Percentiles rank a stretch among this genome's conserved stretches.
These are phyloP conservation scores for Cephus nigrinus DNA, from an alignment of 2,888 invertebrate species.

Conservation along the genomic window DNA sequence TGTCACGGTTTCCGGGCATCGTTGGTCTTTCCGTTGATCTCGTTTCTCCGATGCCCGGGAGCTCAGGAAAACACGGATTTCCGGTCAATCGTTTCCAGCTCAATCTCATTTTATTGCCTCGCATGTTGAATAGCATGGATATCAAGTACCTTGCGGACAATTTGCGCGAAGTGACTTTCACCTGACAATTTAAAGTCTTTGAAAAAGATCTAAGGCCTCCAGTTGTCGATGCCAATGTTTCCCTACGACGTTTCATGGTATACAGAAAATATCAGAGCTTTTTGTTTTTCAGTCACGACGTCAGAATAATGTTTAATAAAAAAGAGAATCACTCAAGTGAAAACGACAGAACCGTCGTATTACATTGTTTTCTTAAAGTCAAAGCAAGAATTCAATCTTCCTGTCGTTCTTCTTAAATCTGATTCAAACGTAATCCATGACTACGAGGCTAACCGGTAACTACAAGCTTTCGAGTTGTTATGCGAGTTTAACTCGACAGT, in stretches of 20 bases:
- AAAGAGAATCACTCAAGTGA: not conserved
- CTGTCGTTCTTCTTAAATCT: not conserved
- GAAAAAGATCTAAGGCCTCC: not conserved
- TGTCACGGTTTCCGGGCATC: constrained; percentile 26
- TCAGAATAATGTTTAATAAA: not conserved
- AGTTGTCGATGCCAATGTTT: not conserved
- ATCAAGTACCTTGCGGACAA: not conserved
- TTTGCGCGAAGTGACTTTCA: not conserved
- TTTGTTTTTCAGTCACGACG: not conserved
- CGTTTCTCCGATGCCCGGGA: constrained; percentile 17
- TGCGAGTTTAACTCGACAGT: not conserved
- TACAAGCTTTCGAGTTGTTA: not conserved
- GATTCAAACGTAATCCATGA: not conserved
- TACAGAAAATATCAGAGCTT: not conserved
- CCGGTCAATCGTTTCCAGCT: constrained; percentile 9
- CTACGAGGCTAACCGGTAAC: not conserved
- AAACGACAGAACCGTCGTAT: not conserved
- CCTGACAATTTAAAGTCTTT: not conserved
- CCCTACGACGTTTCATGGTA: not conserved
- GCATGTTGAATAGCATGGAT: not conserved
- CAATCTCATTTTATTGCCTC: not conserved
- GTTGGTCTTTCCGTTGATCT: constrained; percentile 16
- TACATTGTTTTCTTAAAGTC: not conserved
- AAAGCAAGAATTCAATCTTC: not conserved
- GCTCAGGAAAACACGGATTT: constrained; percentile 27